Percentiles rank a stretch among this genome's conserved stretches.
phyloP scores from a whole-genome alignment of 2,888 invertebrate species.

The Ypsolopha sequella region DNA sequence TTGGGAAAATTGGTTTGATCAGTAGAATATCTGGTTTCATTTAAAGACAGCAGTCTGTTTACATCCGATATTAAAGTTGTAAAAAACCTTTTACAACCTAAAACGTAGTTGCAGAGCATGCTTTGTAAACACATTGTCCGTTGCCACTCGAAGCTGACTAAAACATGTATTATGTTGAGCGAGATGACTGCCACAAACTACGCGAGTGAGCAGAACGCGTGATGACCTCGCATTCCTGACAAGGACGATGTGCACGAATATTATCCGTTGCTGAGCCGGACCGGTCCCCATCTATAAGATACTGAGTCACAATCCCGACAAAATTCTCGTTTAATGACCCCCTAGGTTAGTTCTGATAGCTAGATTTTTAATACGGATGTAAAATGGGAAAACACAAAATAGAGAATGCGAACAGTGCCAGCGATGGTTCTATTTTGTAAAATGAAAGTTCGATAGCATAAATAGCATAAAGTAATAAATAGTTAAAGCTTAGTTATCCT shows the following conservation, averaged over 20 bases:
- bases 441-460: too few relatives aligned
- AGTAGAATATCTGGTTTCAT: too few relatives aligned
- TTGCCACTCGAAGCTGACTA: background rate
- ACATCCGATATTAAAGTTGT: too few relatives aligned
- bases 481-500: too few relatives aligned
- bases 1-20: too few relatives aligned
- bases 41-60: too few relatives aligned
- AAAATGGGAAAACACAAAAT: too few relatives aligned
- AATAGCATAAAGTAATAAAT: too few relatives aligned
- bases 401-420: too few relatives aligned
- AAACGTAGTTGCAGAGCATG: too few relatives aligned
- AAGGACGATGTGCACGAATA: conserved; percentile 54
- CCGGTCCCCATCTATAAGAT: conserved; percentile 4
- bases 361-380: background rate
- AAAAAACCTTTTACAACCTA: too few relatives aligned
- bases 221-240: conserved; percentile 68
- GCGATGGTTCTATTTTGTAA: too few relatives aligned
- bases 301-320: conserved; percentile 21
- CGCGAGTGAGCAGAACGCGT: conserved; percentile 48
- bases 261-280: background rate
- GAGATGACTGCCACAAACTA: conserved; percentile 42
- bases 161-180: background rate
- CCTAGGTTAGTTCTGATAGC: conserved; percentile 13
- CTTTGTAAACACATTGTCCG: background rate
- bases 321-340: conserved; percentile 14